phyloP scores from a whole-genome alignment of 2,113 vertebrate genomes.

The Salvator merianae region DNA sequence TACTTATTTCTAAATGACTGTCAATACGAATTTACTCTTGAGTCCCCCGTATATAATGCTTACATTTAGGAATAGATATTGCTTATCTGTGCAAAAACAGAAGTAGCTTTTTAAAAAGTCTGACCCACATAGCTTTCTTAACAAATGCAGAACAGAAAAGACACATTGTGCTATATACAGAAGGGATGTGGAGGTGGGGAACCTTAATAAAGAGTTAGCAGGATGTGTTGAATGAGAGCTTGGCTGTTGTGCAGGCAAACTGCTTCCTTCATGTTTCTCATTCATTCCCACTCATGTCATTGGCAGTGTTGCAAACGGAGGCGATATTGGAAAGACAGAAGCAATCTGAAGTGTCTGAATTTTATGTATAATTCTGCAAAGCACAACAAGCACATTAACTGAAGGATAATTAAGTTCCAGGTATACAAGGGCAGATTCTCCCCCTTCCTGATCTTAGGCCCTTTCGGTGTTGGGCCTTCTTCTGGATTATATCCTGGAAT shows the following conservation, averaged over 20 bases:
- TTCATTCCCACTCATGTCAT: not conserved
- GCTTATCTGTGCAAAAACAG: not conserved
- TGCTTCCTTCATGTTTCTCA: conserved; percentile 35
- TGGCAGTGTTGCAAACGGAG: conserved; percentile 43
- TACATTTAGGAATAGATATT: conserved; percentile 2
- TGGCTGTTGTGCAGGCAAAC: conserved; percentile 27
- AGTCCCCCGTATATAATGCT: not conserved
- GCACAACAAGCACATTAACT: conserved; percentile 47
- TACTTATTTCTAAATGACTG: not conserved
- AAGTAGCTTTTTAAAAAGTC: conserved; percentile 19
- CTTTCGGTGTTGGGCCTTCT: too few species aligned
- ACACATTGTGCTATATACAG: conserved; percentile 2
- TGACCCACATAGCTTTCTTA: not conserved
- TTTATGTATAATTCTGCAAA: conserved; percentile 63
- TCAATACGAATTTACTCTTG: not conserved
- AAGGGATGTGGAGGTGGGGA: conserved; percentile 16
- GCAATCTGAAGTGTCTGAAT: conserved; percentile 55
- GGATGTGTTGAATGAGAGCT: conserved; percentile 30
- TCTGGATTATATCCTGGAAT: not conserved
- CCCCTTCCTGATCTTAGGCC: not conserved
- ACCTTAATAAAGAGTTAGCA: not conserved
- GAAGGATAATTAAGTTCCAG: conserved; percentile 43
- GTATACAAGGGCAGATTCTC: conserved; percentile 46
- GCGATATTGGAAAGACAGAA: conserved; percentile 46
- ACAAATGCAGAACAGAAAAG: conserved; percentile 1